Percentiles rank a stretch among this genome's conserved stretches.
Evolutionary conservation across 2,888 invertebrate species (phyloP).

Genomic region (Seira musarum): DNA sequence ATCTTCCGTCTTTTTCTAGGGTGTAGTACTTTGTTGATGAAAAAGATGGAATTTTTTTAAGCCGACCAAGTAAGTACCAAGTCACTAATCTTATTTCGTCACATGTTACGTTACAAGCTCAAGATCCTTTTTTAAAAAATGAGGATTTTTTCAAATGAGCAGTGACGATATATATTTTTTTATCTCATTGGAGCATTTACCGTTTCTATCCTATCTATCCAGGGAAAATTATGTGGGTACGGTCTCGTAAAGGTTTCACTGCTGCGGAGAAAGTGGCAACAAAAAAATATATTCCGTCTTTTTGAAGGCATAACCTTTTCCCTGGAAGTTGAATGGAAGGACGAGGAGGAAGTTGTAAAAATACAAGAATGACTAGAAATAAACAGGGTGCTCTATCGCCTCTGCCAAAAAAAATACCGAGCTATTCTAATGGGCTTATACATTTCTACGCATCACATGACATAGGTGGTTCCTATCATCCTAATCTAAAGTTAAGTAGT

Average conservation of each 20-base stretch:
- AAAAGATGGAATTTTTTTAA: background rate
- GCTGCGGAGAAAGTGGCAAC: background rate
- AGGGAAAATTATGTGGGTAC: background rate
- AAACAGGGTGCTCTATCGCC: background rate
- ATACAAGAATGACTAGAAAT: background rate
- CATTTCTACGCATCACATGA: too few species aligned
- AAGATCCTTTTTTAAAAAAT: background rate
- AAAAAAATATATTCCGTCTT: background rate
- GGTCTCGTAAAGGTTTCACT: slow-evolving; percentile 6
- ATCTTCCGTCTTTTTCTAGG: background rate
- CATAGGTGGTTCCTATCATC: background rate
- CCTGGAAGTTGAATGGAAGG: background rate
- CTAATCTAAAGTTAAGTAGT: background rate
- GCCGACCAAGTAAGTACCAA: too few species aligned
- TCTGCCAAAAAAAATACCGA: background rate
- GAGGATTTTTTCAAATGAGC: background rate
- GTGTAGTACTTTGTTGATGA: background rate
- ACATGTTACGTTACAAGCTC: background rate
- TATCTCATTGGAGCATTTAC: background rate
- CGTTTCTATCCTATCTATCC: background rate
- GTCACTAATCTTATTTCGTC: background rate
- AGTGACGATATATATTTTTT: too few species aligned
- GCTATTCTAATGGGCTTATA: too few species aligned
- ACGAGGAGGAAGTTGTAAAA: slow-evolving; percentile 10
- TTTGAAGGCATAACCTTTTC: background rate